phyloP scores from a whole-genome alignment of 2,797 vertebrate species.

The Molossus alvarezi region DNA sequence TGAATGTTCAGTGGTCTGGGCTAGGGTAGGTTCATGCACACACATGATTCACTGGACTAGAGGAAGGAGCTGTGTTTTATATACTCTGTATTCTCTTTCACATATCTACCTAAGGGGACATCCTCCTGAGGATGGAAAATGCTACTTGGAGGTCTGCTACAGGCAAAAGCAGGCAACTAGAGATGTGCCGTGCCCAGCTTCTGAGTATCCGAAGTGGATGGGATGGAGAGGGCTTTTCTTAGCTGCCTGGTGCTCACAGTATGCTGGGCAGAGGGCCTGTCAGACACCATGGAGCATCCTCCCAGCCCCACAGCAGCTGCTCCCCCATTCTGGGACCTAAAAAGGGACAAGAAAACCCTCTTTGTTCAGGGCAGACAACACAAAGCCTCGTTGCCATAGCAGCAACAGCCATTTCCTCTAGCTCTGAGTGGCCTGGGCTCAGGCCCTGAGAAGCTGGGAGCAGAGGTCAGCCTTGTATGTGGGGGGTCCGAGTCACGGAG shows the following conservation, averaged over 20 bases:
- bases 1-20: not conserved
- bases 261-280: slow-evolving; percentile 72
- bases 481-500: slow-evolving; percentile 93
- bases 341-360: slow-evolving; percentile 89
- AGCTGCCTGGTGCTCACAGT: not conserved
- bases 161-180: not conserved
- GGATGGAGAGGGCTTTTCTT: not conserved
- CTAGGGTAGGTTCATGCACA: not conserved
- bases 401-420: slow-evolving; percentile 90
- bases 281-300: slow-evolving; percentile 57
- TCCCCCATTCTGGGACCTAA: slow-evolving; percentile 80
- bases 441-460: slow-evolving; percentile 86
- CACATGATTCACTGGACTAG: not conserved
- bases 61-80: not conserved
- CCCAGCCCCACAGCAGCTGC: slow-evolving; percentile 68
- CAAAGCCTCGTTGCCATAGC: slow-evolving; percentile 91
- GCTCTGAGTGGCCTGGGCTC: slow-evolving; percentile 68
- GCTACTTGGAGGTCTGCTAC: not conserved
- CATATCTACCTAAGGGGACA: not conserved
- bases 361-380: slow-evolving; percentile 90
- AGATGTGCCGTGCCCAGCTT: not conserved
- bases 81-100: not conserved
- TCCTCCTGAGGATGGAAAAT: not conserved
- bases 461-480: slow-evolving; percentile 91
- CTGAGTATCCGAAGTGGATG: not conserved